phyloP scores from a whole-genome alignment of 2,888 invertebrate genomes.

The Cerastis leucographa region DNA sequence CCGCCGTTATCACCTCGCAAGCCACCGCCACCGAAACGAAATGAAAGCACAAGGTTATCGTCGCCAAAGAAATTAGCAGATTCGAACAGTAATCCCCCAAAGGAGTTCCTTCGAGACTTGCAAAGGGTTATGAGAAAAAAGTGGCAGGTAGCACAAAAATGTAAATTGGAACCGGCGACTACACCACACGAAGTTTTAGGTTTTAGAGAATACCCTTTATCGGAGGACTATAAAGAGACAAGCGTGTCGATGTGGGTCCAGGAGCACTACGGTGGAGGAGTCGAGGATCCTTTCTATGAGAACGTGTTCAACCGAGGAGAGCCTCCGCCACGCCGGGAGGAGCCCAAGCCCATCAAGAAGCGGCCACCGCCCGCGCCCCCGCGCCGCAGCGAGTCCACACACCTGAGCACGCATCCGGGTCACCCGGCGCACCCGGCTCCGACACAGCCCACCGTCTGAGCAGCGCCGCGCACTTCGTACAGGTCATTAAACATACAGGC shows the following conservation, averaged over 20 bases:
- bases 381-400: conserved; percentile 94
- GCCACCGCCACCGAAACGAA: conserved; percentile 94
- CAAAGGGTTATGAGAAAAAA: conserved; percentile 98
- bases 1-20: conserved; percentile 92
- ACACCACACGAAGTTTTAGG: conserved; percentile 98
- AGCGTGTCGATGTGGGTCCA: conserved; percentile 97
- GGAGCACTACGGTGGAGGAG: conserved; percentile 94
- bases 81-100: conserved; percentile 93
- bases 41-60: conserved; percentile 93
- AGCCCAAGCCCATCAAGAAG: conserved; percentile 90
- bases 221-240: conserved; percentile 94
- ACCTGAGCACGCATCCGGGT: conserved; percentile 72
- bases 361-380: conserved; percentile 97
- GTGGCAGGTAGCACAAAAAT: conserved; percentile 98
- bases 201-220: conserved; percentile 95
- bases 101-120: conserved; percentile 96
- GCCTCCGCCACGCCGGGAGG: conserved; percentile 78
- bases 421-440: conserved; percentile 66
- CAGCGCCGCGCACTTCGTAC: neutral
- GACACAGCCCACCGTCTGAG: conserved; percentile 81
- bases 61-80: conserved; percentile 95
- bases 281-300: conserved; percentile 93
- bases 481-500: neutral
- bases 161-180: conserved; percentile 96
- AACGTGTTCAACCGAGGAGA: conserved; percentile 90